These are phyloP conservation scores for Oceanodroma leucorhoa DNA, from an alignment of 2,797 vertebrate species.

Conservation along the genomic window DNA sequence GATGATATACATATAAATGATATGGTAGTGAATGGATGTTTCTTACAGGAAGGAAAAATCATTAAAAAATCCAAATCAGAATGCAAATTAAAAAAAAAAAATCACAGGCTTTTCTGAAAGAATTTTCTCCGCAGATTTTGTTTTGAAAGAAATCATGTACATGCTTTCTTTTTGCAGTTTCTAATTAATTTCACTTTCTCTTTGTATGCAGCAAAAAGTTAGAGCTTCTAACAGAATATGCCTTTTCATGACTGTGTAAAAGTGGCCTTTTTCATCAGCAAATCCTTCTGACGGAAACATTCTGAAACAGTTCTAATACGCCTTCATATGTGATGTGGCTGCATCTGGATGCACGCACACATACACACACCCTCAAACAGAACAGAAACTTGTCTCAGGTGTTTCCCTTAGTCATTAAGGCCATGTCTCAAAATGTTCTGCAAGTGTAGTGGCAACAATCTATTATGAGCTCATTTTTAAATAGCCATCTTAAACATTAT, in stretches of 20 bases:
- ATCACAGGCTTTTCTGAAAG: neutral
- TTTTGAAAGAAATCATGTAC: neutral
- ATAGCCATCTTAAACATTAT: neutral
- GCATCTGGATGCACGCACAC: fast-evolving
- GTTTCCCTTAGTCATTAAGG: neutral
- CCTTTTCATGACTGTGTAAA: neutral
- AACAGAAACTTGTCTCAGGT: neutral
- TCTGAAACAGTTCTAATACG: neutral
- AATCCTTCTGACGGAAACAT: neutral
- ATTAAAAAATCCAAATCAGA: neutral
- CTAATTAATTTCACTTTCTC: neutral
- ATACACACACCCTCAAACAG: neutral
- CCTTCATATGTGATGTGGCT: fast-evolving
- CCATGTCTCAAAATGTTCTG: neutral
- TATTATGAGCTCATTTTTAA: neutral
- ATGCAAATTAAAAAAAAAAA: neutral
- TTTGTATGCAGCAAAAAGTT: neutral
- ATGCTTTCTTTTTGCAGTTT: neutral
- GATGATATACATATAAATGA: neutral
- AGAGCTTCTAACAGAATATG: neutral
- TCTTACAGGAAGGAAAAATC: neutral
- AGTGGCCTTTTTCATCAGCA: neutral
- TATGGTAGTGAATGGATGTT: neutral
- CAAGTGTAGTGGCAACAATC: neutral
- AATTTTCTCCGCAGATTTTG: neutral